Conservation (phyloP, 92 coral and sea anemone genomes). For the Porites evermanni region DNA sequence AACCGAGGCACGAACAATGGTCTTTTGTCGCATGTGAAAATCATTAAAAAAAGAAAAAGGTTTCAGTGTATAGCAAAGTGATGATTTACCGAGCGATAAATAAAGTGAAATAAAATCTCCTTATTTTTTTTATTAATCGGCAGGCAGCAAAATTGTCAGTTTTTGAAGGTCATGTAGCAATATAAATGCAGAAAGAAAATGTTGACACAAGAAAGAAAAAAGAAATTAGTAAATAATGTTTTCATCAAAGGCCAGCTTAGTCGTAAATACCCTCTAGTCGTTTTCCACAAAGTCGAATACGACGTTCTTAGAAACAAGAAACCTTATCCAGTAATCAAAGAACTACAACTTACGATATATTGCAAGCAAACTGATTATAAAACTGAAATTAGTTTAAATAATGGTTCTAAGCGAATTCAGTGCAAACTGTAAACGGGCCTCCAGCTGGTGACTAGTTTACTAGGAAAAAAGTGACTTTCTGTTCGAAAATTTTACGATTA, state of each 20-base stretch:
- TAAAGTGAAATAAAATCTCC: not conserved
- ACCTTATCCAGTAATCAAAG: no score
- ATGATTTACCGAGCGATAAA: no score
- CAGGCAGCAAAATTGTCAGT: no score
- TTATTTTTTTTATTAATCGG: not conserved
- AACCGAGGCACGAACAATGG: no score
- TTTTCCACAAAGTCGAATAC: no score
- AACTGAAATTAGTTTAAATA: no score
- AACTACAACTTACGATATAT: no score
- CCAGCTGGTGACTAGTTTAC: not conserved
- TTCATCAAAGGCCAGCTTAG: not conserved
- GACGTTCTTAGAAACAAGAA: not conserved
- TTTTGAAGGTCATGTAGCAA: not conserved
- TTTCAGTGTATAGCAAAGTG: no score
- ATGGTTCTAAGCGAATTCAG: not conserved
- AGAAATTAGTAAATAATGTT: not conserved
- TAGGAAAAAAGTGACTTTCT: not conserved
- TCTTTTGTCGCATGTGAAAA: no score
- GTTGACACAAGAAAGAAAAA: conserved; percentile 9
- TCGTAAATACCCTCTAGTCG: not conserved
- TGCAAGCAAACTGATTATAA: not conserved
- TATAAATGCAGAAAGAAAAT: not conserved
- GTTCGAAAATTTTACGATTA: not conserved
- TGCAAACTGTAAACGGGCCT: not conserved
- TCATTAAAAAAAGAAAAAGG: no score